Conservation (phyloP, 2,113 vertebrate genomes). For the Chionis minor region DNA sequence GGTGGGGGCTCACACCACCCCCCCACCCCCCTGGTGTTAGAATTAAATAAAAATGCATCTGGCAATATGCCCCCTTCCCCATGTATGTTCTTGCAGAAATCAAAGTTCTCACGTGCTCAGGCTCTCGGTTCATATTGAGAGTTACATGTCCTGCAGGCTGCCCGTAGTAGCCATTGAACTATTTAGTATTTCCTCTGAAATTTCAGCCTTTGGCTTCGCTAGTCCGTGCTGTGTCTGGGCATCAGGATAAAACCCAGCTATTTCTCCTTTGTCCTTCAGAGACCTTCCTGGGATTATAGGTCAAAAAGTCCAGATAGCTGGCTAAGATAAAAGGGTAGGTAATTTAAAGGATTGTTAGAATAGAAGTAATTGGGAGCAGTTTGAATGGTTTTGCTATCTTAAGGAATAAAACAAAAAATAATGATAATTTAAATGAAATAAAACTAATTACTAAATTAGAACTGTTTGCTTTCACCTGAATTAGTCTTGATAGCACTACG, state of each 20-base stretch:
- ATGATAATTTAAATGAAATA: neutral
- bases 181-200: neutral
- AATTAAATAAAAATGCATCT: neutral
- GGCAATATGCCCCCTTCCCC: fast-evolving
- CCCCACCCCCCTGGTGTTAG: too few relatives aligned
- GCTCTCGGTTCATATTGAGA: neutral
- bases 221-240: neutral
- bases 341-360: neutral
- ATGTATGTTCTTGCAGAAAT: neutral
- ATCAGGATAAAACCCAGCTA: neutral
- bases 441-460: neutral
- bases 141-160: neutral
- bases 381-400: neutral
- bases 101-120: fast-evolving
- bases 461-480: neutral
- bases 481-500: neutral
- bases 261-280: slow-evolving; percentile 20
- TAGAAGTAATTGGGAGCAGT: neutral
- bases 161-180: neutral
- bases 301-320: neutral
- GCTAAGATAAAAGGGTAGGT: neutral
- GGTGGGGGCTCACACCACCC: too few relatives aligned
- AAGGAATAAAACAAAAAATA: neutral
- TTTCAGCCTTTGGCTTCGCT: neutral
- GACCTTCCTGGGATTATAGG: neutral